phyloP scores from a whole-genome alignment of 2,888 invertebrate genomes.

The Romanomermis culicivorax region DNA sequence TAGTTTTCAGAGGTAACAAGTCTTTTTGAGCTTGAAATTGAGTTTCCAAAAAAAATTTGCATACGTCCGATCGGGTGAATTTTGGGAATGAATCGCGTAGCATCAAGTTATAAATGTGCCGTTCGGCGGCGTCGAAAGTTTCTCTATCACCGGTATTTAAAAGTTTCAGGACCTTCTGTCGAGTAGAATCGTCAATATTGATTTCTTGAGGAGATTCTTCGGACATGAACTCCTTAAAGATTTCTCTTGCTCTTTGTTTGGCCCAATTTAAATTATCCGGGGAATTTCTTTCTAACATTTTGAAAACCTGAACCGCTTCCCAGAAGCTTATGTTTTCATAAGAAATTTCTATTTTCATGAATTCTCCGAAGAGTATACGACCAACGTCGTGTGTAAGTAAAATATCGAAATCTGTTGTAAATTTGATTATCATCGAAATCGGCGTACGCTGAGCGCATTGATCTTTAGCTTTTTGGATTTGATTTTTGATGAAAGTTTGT shows the following conservation, averaged over 20 bases:
- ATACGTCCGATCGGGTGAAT: background rate
- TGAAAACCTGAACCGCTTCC: background rate
- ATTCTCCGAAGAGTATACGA: background rate
- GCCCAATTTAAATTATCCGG: no score
- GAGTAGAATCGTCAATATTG: background rate
- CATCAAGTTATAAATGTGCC: background rate
- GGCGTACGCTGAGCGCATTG: background rate
- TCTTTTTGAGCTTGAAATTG: background rate
- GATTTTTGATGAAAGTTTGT: background rate
- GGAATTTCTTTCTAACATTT: background rate
- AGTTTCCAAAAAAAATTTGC: background rate
- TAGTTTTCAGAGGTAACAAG: background rate
- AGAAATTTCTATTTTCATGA: background rate
- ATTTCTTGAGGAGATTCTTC: background rate
- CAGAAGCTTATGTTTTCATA: background rate
- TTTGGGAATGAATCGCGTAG: background rate
- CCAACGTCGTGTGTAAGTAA: background rate
- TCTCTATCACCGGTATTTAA: background rate
- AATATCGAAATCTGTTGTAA: background rate
- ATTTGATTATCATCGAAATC: background rate
- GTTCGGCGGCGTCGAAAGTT: background rate
- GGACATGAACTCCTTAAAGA: background rate
- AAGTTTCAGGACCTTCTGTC: background rate
- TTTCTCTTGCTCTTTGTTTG: background rate
- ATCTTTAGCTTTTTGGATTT: background rate